Percentiles rank a stretch among this genome's conserved stretches.
These are phyloP conservation scores for Perccottus glenii DNA, from an alignment of 2,113 vertebrate genomes.

Conservation along the genomic window DNA sequence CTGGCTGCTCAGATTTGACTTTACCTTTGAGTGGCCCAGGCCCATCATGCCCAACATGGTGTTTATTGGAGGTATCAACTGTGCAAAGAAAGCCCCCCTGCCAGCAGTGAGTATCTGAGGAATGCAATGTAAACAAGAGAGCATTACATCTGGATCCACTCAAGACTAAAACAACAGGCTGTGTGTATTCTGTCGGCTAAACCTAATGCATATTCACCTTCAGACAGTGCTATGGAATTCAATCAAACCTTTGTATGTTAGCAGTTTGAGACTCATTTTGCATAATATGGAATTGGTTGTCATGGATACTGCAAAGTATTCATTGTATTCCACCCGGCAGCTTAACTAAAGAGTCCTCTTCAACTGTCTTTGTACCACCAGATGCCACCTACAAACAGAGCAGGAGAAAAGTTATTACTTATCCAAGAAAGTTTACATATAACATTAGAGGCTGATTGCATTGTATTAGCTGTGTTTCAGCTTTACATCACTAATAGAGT, in stretches of 20 bases:
- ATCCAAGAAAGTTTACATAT: too few relatives aligned
- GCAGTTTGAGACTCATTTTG: too few relatives aligned
- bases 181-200: conserved; percentile 7
- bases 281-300: too few relatives aligned
- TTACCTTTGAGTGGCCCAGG: conserved; percentile 82
- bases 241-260: too few relatives aligned
- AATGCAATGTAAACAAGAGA: neutral
- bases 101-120: conserved; percentile 73
- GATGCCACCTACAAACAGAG: too few relatives aligned
- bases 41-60: conserved; percentile 89
- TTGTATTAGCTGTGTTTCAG: conserved; percentile 1
- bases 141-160: conserved; percentile 28
- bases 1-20: conserved; percentile 86
- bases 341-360: too few relatives aligned
- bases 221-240: too few relatives aligned
- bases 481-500: neutral
- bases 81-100: conserved; percentile 69
- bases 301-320: too few relatives aligned
- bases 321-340: too few relatives aligned
- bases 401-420: too few relatives aligned
- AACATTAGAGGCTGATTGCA: neutral
- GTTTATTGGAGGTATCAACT: conserved; percentile 83
- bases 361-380: too few relatives aligned
- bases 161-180: neutral
- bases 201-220: neutral